Percentiles rank a stretch among this genome's conserved stretches.
Conservation (phyloP, 1,140 invertebrate species). For the Meloidogyne chitwoodi region DNA sequence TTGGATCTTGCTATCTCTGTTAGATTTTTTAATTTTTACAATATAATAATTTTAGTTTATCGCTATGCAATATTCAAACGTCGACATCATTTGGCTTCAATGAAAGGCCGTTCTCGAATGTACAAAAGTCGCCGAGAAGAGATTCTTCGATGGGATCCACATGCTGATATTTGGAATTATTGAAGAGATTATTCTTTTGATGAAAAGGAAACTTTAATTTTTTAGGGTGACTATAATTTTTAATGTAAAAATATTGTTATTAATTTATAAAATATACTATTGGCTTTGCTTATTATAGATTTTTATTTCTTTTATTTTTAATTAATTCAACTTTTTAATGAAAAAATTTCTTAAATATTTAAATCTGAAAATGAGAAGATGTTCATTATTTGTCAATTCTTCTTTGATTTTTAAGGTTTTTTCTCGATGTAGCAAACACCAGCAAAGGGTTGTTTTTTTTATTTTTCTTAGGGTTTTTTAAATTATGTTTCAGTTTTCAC, state of each 20-base stretch:
- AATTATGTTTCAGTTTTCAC: not conserved
- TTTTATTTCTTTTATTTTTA: not conserved
- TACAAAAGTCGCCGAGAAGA: slow-evolving; percentile 8
- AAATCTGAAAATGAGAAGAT: not conserved
- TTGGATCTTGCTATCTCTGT: not conserved
- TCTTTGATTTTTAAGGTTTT: not conserved
- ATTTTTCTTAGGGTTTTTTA: not conserved
- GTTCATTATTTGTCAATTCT: not conserved
- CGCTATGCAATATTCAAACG: not conserved
- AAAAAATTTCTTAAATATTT: not conserved
- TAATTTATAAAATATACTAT: not conserved
- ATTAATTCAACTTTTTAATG: not conserved
- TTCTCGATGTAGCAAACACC: not conserved
- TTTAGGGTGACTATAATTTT: not conserved
- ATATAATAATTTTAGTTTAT: slow-evolving; percentile 1
- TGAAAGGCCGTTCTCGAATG: slow-evolving; percentile 12
- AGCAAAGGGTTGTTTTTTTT: not conserved
- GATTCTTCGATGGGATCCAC: slow-evolving; percentile 19
- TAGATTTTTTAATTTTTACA: not conserved
- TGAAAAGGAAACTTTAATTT: not conserved
- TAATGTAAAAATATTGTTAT: not conserved
- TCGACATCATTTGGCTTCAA: not conserved
- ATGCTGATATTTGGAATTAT: slow-evolving; percentile 15
- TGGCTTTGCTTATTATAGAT: not conserved
- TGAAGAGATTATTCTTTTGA: not conserved